Conservation (phyloP, 2,797 vertebrate genomes). For the Anolis apletophallus region DNA sequence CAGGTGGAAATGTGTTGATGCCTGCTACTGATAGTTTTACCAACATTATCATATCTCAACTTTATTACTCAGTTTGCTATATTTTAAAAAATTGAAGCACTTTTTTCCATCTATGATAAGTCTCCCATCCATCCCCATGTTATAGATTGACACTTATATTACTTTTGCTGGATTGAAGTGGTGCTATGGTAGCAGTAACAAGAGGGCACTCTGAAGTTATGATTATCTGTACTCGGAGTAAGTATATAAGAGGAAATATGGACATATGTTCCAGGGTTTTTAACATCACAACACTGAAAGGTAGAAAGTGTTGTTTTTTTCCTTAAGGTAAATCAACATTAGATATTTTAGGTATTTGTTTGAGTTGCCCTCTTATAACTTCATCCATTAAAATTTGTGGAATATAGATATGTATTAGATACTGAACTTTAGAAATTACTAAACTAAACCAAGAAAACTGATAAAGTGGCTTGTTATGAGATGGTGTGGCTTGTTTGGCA, state of each 20-base stretch:
- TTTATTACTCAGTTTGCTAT: background rate
- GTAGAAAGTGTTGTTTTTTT: background rate
- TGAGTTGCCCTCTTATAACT: background rate
- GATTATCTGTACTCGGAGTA: slow-evolving; percentile 21
- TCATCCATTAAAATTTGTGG: background rate
- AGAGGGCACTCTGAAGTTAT: background rate
- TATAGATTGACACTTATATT: background rate
- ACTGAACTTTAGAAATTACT: background rate
- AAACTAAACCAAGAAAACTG: background rate
- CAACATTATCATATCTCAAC: background rate
- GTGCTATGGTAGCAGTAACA: slow-evolving; percentile 17
- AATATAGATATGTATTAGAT: background rate
- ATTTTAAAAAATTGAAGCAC: background rate
- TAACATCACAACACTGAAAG: background rate
- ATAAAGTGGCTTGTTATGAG: background rate
- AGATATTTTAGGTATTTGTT: background rate
- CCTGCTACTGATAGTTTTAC: background rate
- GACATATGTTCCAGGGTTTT: background rate
- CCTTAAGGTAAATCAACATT: background rate
- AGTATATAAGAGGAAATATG: background rate
- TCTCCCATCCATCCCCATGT: background rate
- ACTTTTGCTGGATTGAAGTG: background rate
- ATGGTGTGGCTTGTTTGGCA: background rate
- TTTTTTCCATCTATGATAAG: background rate
- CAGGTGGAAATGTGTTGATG: background rate